Evolutionary conservation across 2,797 vertebrate genomes (phyloP), one percentile per base, ranked within the genome.

Genomic region (Babyrousa celebensis): DNA sequence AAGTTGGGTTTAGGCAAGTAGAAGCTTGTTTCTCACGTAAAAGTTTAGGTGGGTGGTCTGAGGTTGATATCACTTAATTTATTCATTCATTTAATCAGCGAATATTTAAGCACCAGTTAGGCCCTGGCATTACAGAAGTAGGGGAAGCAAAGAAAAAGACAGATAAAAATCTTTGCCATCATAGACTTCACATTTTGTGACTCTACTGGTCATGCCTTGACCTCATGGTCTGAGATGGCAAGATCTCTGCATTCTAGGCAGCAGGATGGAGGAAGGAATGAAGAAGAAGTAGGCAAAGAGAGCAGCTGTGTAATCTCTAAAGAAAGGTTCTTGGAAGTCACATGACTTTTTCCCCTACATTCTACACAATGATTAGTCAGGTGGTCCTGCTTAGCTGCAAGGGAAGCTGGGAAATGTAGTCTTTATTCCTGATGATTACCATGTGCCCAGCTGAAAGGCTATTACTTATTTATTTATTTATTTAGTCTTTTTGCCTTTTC

Each of bases 11-110:
- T 80, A 84, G 74, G 18, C 63, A 78, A 16, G 65, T 40, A 70
- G 60, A 29, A 70, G 1, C 78, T 78, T 85, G 48, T 88, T 94
- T 91, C 54, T 75, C 63, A 8, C 32, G 29, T 70, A 54, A 95
- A 92, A 67, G 27, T 75, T 20, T 52, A 92, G 83, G 17, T 94
- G n/a, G 56, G 27, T 58, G 23, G 63, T 74, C 52, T n/a, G 25
- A 9, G 15, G 10, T 56, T 65, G 74, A 93, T 21, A 6, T 70
- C 16, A 25, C 6, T 65, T 82, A 17, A 32, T 74, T 89, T 62
- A 75, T 32, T 84, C 54, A 48, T 40, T 92, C 58, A 52, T 7
- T 82, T 65, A 17, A 52, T 52, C 32, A 91, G 62, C 32, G 89
- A 60, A 56, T 67, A 68, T 32, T 89, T 82, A 48, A 75, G 60